These are phyloP conservation scores for Plotosus lineatus DNA, from an alignment of 2,113 vertebrate genomes.

Conservation along the genomic window DNA sequence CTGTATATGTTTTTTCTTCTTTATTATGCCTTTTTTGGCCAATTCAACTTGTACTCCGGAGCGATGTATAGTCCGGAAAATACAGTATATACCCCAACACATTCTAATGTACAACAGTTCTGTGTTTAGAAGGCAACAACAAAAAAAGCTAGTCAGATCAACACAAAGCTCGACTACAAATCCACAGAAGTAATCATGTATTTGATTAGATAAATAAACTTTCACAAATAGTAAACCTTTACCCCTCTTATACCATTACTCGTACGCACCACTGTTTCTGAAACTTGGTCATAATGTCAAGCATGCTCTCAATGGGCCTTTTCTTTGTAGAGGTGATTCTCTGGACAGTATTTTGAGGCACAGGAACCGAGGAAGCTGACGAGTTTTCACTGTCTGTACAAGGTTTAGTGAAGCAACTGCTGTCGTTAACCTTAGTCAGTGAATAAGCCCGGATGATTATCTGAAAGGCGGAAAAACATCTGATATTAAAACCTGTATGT, in stretches of 20 bases:
- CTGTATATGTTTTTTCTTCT: no score
- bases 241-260: slow-evolving; percentile 6
- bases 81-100: no score
- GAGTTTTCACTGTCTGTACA: not conserved
- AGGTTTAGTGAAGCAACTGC: not conserved
- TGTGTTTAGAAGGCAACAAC: no score
- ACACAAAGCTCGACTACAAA: no score
- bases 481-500: not conserved
- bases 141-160: no score
- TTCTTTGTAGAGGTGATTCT: slow-evolving; percentile 65
- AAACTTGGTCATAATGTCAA: slow-evolving; percentile 57
- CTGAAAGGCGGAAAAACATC: slow-evolving; percentile 59
- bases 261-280: slow-evolving; percentile 30
- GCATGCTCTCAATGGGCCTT: slow-evolving; percentile 77
- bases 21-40: no score
- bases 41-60: no score
- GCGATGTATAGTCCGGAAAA: no score
- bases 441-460: slow-evolving; percentile 87
- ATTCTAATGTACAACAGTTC: no score
- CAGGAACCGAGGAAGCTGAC: slow-evolving; percentile 53
- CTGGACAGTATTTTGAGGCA: slow-evolving; percentile 39
- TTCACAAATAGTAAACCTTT: no score
- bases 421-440: slow-evolving; percentile 45
- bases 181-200: no score
- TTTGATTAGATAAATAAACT: no score